Base-by-base conservation (phyloP, 2,888 invertebrate genomes). In the Amphimallon solstitiale region DNA sequence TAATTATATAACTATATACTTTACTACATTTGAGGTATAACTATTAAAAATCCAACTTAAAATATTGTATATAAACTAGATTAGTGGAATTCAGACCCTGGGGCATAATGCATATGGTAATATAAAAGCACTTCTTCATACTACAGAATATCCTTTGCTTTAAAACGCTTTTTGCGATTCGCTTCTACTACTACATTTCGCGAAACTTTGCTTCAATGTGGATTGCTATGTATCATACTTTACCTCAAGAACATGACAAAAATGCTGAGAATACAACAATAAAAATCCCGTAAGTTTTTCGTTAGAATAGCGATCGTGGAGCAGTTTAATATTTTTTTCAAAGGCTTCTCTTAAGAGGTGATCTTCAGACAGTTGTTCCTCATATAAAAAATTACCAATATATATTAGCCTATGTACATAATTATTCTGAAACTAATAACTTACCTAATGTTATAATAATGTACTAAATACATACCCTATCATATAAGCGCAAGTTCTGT, bases 321-420 rank as follows among this genome's bases (percentile, higher is more conserved):
- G 66, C 48, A 66, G 75, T 4, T 77, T 63, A 6, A 85, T 75
- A 0, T 80, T 79, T 63, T 76, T 77, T 35, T 76, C 64, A 66
- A 85, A 81, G 23, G 80, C 72, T 21, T 76, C 63, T 52, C 81
- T 81, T 43, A 85, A 75, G 63, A 83, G 82, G 9, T 34, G 35
- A 4, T 82, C 77, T 21, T 43, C 34, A 70, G 80, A 80, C 0
- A 75, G 69, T 23, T 10, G 15, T 51, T 84, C 70, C 5, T 23
- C 38, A n/a, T 14, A 1, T 9, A 59, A 2, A 2, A 59, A 59
- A 21, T 29, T 43, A 29, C 85, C 85, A 2, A 79, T 77, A 70
- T 85, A 86, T 68, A 85, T 80, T 77, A 85, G 80, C 40, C 85
- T 84, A 70, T 83, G 79, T 1, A 84, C 82, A 68, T 82, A 85